Percentiles rank a stretch among this genome's conserved stretches.
Evolutionary conservation across 2,888 invertebrate species (phyloP).

Genomic region (Eupithecia exiguata): DNA sequence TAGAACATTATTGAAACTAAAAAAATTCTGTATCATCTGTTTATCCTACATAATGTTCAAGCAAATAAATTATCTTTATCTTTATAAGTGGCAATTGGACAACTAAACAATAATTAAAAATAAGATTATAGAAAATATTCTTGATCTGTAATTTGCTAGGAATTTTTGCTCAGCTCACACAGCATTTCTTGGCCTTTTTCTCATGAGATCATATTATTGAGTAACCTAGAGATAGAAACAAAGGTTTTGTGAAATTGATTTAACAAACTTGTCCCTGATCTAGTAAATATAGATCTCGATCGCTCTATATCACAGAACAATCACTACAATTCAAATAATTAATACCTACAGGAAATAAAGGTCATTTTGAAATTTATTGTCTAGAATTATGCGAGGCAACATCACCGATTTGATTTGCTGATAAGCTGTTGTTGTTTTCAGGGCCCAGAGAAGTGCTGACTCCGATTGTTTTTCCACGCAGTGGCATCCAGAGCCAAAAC

Average conservation of each 20-base stretch:
- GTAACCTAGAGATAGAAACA: no score
- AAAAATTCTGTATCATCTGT: no score
- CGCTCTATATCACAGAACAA: neutral
- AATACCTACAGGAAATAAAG: neutral
- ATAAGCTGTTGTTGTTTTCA: slow-evolving; percentile 30
- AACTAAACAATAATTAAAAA: neutral
- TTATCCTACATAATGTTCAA: no score
- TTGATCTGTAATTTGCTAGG: neutral
- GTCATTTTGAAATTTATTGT: slow-evolving; percentile 1
- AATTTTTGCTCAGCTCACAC: neutral
- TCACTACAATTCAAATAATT: neutral
- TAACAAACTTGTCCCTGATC: neutral
- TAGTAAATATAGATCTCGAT: neutral
- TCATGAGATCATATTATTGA: neutral
- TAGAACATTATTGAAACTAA: no score
- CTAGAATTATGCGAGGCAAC: neutral
- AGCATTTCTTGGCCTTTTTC: neutral
- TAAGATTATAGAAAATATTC: neutral
- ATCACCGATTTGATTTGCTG: slow-evolving; percentile 20
- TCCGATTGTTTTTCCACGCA: slow-evolving; percentile 10
- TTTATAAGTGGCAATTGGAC: neutral
- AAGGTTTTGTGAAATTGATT: neutral
- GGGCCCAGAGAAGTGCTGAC: slow-evolving; percentile 17
- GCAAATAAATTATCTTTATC: no score
- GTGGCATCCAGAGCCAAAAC: slow-evolving; percentile 1